Percentiles rank a stretch among this genome's conserved stretches.
Evolutionary conservation across 30 jellyfish, hydroid and myxozoan genomes (phyloP).

Genomic region (Aurelia aurita complex sp. Pacific): DNA sequence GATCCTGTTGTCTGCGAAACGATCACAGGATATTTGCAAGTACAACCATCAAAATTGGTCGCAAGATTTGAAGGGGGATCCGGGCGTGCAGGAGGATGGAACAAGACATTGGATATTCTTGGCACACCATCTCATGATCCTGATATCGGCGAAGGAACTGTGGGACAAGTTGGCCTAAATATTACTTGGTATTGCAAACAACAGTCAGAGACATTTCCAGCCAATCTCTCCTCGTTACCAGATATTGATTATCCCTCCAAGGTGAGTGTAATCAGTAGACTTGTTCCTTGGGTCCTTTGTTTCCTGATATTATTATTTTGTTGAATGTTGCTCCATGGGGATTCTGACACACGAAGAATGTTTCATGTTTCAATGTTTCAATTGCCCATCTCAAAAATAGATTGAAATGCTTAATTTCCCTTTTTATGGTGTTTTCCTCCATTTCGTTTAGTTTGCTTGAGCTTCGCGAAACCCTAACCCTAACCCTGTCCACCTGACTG

Average conservation of each 20-base stretch:
- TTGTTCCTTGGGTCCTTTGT: too few relatives aligned
- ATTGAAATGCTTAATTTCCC: too few relatives aligned
- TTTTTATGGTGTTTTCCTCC: too few relatives aligned
- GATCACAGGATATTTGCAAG: conserved; percentile 64
- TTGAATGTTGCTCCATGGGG: too few relatives aligned
- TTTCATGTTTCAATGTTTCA: too few relatives aligned
- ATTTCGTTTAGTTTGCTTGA: too few relatives aligned
- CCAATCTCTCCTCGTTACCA: conserved; percentile 14
- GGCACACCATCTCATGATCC: conserved; percentile 88
- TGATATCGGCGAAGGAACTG: conserved; percentile 50
- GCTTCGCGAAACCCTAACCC: too few relatives aligned
- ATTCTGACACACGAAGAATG: too few relatives aligned
- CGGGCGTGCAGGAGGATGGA: conserved; percentile 88
- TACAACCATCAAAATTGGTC: conserved; percentile 59
- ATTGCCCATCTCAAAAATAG: too few relatives aligned
- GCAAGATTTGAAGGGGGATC: conserved; percentile 83
- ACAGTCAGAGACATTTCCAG: conserved; percentile 52
- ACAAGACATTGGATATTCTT: conserved; percentile 35
- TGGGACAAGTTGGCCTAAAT: conserved; percentile 50
- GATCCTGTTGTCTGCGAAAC: conserved; percentile 45
- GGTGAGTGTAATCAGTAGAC: neutral
- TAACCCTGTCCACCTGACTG: too few relatives aligned
- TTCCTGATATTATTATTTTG: too few relatives aligned
- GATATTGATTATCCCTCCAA: conserved; percentile 22
- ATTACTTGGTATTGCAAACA: conserved; percentile 66